Evolutionary conservation across 2,113 vertebrate genomes (phyloP), one percentile per base, ranked within the genome.

Genomic region (Myrmecophaga tridactyla): DNA sequence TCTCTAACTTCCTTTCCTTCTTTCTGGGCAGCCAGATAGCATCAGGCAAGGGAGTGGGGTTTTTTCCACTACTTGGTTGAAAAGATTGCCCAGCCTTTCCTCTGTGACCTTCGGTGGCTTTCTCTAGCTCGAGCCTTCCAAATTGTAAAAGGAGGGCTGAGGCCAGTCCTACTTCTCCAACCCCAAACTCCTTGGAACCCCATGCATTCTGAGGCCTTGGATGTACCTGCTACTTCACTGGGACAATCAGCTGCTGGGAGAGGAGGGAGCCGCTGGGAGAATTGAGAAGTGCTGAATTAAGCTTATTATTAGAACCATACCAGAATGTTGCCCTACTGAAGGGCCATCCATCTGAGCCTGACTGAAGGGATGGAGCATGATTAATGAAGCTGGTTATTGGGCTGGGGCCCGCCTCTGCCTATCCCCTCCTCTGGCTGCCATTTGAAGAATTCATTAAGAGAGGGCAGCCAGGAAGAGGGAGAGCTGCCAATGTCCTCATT

Each of bases 361-460:
- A 70, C 93, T 63, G 62, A 73, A n/a, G 75, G 69, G 78, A 25
- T 8, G 17, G 73, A 20, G 29, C 1, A 4, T 87, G 82, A 86
- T 94, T 92, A 96, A 78, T 82, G 90, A n/a, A 18, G 17, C 91
- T 70, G 73, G 39, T 51, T 53, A 53, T 86, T 3, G 11, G 63
- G 39, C 65, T 65, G 46, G 85, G 82, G 53, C 43, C 92, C 0
- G 0, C 81, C 69, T 83, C 31, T 6, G 23, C 58, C 83, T 31
- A 4, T 48, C 60, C 46, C 69, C 89, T 86, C 62, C 75, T 89
- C 58, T n/a, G 76, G 36, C 76, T 84, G 60, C 83, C 36, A 43
- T 72, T 86, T 90, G 81, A 95, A 39, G 85, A 93, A 90, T 92
- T 78, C 80, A 96, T 96, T 81, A 86, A 63, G 69, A 95, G 67